Percentiles rank a stretch among this genome's conserved stretches.
These are phyloP conservation scores for Ectobius pallidus DNA, from an alignment of 2,888 invertebrate species.

Conservation along the genomic window DNA sequence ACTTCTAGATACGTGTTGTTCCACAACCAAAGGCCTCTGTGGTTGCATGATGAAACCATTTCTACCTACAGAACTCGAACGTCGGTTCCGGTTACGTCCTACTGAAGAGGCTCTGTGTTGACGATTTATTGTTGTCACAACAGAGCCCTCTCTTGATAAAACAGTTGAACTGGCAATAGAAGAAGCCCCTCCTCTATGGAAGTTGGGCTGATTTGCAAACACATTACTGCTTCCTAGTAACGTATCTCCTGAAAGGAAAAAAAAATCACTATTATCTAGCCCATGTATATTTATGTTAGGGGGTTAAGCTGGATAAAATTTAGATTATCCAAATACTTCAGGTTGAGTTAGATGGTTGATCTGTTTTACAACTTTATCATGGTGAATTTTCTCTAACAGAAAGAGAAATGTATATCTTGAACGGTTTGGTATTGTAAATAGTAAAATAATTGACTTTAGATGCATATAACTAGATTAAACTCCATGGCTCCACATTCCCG, in stretches of 20 bases:
- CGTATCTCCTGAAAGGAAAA: not conserved
- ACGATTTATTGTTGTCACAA: conserved; percentile 5
- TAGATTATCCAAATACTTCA: too few species aligned
- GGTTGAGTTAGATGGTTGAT: too few species aligned
- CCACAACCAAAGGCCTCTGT: not conserved
- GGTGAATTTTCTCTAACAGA: too few species aligned
- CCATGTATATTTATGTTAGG: too few species aligned
- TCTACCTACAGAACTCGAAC: not conserved
- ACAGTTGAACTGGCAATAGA: not conserved
- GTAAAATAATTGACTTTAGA: too few species aligned
- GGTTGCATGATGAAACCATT: not conserved
- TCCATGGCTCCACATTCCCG: too few species aligned
- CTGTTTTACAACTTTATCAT: too few species aligned
- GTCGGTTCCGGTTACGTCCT: not conserved
- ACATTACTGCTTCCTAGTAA: not conserved
- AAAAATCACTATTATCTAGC: too few species aligned
- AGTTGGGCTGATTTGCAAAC: not conserved
- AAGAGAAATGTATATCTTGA: too few species aligned
- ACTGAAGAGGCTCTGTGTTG: not conserved
- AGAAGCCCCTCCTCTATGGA: not conserved
- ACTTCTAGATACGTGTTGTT: not conserved
- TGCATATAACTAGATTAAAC: too few species aligned
- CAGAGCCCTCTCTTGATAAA: not conserved
- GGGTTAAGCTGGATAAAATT: too few species aligned
- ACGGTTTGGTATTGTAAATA: too few species aligned